A percentile compares a stretch with the other conserved stretches of the same genome.
phyloP scores from a whole-genome alignment of 2,888 invertebrate genomes.

The Oligia fasciuncula region DNA sequence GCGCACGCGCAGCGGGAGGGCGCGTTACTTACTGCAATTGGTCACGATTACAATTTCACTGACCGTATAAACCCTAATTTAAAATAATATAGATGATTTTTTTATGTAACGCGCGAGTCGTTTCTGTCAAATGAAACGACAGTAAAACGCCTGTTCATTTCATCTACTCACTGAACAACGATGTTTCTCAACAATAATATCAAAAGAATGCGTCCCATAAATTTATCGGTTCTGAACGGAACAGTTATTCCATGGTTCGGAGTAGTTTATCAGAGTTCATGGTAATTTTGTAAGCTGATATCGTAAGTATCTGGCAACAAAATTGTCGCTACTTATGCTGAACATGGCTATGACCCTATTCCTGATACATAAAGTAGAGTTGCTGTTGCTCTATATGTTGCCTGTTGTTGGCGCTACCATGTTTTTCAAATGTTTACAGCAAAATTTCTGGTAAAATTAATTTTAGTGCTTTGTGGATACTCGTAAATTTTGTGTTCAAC shows the following conservation, averaged over 20 bases:
- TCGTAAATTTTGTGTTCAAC: conserved; percentile 9
- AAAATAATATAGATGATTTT: conserved; percentile 72
- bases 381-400: conserved; percentile 27
- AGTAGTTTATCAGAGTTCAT: conserved; percentile 70
- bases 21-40: conserved; percentile 83
- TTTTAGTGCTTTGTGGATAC: conserved; percentile 33
- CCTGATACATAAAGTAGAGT: conserved; percentile 36
- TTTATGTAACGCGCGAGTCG: conserved; percentile 57
- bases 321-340: conserved; percentile 63
- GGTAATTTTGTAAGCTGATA: conserved; percentile 74
- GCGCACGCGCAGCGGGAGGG: conserved; percentile 78
- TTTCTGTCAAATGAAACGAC: conserved; percentile 65
- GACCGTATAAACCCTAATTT: conserved; percentile 78
- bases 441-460: conserved; percentile 27
- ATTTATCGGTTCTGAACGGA: conserved; percentile 59
- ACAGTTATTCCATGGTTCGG: conserved; percentile 66
- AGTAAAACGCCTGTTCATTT: conserved; percentile 58
- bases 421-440: conserved; percentile 39
- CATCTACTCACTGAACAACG: conserved; percentile 53
- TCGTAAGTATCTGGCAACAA: conserved; percentile 65
- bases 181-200: conserved; percentile 53
- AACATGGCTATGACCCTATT: conserved; percentile 59
- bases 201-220: conserved; percentile 64
- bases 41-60: conserved; percentile 85
- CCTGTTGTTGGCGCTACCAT: conserved; percentile 33